Evolutionary conservation across 2,888 invertebrate genomes (phyloP).

Genomic region (Nemotelus nigrinus): DNA sequence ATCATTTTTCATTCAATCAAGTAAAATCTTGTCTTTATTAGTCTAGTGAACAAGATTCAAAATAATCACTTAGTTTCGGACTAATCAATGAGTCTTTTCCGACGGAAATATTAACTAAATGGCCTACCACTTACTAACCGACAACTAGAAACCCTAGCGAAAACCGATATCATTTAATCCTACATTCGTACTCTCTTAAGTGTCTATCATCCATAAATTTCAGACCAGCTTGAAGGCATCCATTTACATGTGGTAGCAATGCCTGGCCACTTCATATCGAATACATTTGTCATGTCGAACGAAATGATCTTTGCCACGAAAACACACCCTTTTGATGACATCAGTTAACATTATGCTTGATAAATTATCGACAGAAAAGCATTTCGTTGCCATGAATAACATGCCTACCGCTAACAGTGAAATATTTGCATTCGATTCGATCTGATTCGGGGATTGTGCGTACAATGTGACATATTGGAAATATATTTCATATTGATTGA

Average conservation of each 20-base stretch:
- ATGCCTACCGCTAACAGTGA: background rate
- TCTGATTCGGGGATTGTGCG: background rate
- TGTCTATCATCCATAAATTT: conserved; percentile 26
- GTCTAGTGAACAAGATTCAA: too few relatives aligned
- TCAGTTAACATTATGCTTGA: conserved; percentile 16
- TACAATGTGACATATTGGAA: too few relatives aligned
- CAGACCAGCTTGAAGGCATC: background rate
- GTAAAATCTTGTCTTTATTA: too few relatives aligned
- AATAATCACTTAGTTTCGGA: too few relatives aligned
- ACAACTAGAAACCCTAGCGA: background rate
- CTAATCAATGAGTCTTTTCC: too few relatives aligned
- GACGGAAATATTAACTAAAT: too few relatives aligned
- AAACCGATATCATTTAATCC: conserved; percentile 3
- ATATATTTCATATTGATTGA: too few relatives aligned
- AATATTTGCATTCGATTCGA: background rate
- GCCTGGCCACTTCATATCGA: background rate
- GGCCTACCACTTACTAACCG: too few relatives aligned
- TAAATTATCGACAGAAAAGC: conserved; percentile 22
- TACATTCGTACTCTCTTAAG: conserved; percentile 12
- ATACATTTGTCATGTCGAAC: conserved; percentile 2
- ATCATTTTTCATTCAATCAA: too few relatives aligned
- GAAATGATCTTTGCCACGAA: background rate
- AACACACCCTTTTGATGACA: conserved; percentile 30
- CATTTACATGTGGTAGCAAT: conserved; percentile 18
- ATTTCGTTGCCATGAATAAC: conserved; percentile 9